Percentiles rank a stretch among this genome's conserved stretches.
These are phyloP conservation scores for Opisthocomus hoazin DNA, from an alignment of 2,113 vertebrate genomes.

Conservation along the genomic window DNA sequence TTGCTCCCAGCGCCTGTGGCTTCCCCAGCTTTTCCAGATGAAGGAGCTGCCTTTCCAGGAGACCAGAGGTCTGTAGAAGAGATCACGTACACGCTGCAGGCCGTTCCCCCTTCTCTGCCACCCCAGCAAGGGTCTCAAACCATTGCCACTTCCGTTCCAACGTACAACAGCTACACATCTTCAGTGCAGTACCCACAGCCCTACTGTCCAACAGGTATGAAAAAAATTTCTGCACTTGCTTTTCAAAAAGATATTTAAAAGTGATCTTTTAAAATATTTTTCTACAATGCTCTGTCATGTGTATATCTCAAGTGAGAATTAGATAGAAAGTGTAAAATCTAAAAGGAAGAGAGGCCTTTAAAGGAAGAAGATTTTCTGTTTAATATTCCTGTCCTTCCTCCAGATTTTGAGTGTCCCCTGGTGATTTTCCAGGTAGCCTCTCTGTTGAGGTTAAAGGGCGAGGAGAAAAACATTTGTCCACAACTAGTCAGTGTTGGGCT, in stretches of 20 bases:
- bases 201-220: conserved; percentile 72
- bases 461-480: neutral
- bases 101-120: conserved; percentile 44
- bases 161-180: conserved; percentile 46
- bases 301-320: neutral
- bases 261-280: neutral
- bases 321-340: neutral
- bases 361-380: neutral
- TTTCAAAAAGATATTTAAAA: conserved; percentile 13
- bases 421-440: neutral
- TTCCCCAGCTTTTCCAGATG: conserved; percentile 61
- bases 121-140: conserved; percentile 60
- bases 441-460: neutral
- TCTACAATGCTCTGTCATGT: neutral
- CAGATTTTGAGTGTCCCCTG: neutral
- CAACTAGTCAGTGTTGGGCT: neutral
- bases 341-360: neutral
- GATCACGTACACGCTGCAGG: conserved; percentile 56
- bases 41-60: conserved; percentile 57
- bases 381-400: neutral
- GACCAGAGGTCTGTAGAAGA: conserved; percentile 47
- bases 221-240: neutral
- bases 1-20: conserved; percentile 61
- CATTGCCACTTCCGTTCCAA: conserved; percentile 28
- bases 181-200: conserved; percentile 62